Evolutionary conservation across 2,888 invertebrate genomes (phyloP).

Genomic region (Parnassius glacialis): DNA sequence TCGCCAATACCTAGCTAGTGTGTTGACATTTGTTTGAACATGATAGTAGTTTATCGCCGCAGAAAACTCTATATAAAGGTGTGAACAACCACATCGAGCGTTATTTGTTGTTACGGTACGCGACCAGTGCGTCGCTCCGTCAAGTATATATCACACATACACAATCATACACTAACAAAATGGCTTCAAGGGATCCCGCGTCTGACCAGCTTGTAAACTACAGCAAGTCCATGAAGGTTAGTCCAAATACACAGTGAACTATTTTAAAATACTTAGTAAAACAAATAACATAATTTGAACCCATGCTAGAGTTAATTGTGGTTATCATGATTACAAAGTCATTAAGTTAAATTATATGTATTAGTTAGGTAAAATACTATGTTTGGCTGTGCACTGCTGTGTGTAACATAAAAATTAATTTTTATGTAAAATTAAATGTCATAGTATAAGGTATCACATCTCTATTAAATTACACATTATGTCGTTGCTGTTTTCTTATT

Average conservation of each 20-base stretch:
- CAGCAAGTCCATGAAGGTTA: constrained; percentile 82
- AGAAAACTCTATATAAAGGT: constrained; percentile 22
- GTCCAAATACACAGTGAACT: constrained; percentile 24
- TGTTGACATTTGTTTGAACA: constrained; percentile 45
- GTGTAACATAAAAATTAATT: too few species aligned
- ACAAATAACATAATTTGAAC: neutral
- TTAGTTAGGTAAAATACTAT: neutral
- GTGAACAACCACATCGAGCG: constrained; percentile 29
- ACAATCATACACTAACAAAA: constrained; percentile 33
- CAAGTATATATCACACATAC: neutral
- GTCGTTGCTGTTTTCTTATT: too few species aligned
- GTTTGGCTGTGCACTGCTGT: too few species aligned
- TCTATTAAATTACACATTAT: too few species aligned
- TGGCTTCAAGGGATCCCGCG: constrained; percentile 81
- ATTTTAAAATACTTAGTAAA: neutral
- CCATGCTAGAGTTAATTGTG: neutral
- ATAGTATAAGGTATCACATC: too few species aligned
- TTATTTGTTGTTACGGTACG: constrained; percentile 58
- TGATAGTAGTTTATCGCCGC: constrained; percentile 61
- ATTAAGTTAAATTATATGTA: neutral
- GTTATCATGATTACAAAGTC: neutral
- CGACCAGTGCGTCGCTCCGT: constrained; percentile 59
- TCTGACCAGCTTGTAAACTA: constrained; percentile 83
- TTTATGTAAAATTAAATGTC: too few species aligned
- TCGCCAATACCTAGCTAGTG: neutral